A percentile compares a stretch with the other conserved stretches of the same genome.
phyloP scores from a whole-genome alignment of 2,797 vertebrate species.

The Sebastes taczanowskii region DNA sequence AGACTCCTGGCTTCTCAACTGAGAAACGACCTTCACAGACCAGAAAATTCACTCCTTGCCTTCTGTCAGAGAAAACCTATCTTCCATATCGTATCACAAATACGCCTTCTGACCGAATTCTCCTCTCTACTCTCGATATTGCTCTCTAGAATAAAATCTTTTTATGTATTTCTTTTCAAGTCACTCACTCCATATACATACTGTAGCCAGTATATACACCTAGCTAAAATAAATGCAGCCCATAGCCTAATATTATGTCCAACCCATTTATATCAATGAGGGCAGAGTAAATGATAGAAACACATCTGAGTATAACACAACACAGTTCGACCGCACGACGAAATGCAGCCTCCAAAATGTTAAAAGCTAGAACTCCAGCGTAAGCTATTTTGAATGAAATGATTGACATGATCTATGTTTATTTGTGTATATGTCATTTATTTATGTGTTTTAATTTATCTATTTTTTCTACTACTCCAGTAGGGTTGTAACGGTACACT shows the following conservation, averaged over 20 bases:
- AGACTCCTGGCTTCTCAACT: neutral
- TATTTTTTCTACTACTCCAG: neutral
- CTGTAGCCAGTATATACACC: neutral
- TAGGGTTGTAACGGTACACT: too few relatives aligned
- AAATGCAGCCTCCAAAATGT: neutral
- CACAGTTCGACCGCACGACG: neutral
- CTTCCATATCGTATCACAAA: neutral
- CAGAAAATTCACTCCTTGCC: neutral
- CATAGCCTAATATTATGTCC: neutral
- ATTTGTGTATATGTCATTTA: neutral
- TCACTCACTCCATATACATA: neutral
- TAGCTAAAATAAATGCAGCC: neutral
- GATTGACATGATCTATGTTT: accelerated
- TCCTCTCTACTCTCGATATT: neutral
- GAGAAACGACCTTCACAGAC: neutral
- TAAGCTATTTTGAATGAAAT: accelerated
- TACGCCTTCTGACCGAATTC: neutral
- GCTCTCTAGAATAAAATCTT: neutral
- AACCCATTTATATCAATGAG: neutral
- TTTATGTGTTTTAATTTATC: neutral
- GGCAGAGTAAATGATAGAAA: neutral
- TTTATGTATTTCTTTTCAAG: neutral
- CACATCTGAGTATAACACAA: neutral
- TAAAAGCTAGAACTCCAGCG: too few relatives aligned
- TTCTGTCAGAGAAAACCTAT: slow-evolving; percentile 8